Base-by-base conservation (phyloP, 2,113 vertebrate genomes). In the Syngnathoides biaculeatus region DNA sequence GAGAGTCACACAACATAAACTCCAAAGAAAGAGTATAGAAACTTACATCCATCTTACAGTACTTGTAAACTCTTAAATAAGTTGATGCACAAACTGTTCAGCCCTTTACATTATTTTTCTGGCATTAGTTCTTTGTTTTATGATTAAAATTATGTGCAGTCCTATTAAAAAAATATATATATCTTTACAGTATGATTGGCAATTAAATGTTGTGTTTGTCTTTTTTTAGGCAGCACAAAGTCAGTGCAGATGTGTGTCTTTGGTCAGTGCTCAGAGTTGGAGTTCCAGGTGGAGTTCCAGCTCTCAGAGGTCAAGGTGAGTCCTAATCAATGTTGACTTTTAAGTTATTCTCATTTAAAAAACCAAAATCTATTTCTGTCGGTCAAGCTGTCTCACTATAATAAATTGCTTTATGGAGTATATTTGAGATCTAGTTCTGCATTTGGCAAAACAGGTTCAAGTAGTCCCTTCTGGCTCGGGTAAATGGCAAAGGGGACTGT, bases 251-350 rank as follows among this genome's bases (percentile, higher is more conserved):
- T 94, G 71, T 91, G 73, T 65, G 30, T 98, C 27, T 85, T 86
- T 2, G 95, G 95, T 72, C 84, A 65, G 59, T 95, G 94, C 79
- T 73, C 69, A 40, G 87, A 87, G 3, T 10, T 96, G 64, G 47
- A 71, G 55, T 98, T 98, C 88, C 90, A 94, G 12, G 53, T 97
- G 66, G 94, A 97, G 85, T 97, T 98, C 82, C 85, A 92, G 59
- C 75, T 95, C 52, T 86, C 92, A 50, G 91, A 95, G 81, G 76
- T 79, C 48, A 87, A 89, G 92, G 96, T 97, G 92, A 93, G 78
- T 71, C 19, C 3, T 48, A 43, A 35, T 0, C 26, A n/a, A 19
- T 4, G 12, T 26, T 43, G 35, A 43, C 24, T 43, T 26, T 22
- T 12, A 24, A 2, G 11, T 43, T 45, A 2, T 27, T 13, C 6